Conservation (phyloP, 2,113 vertebrate genomes). For the Crotophaga sulcirostris region DNA sequence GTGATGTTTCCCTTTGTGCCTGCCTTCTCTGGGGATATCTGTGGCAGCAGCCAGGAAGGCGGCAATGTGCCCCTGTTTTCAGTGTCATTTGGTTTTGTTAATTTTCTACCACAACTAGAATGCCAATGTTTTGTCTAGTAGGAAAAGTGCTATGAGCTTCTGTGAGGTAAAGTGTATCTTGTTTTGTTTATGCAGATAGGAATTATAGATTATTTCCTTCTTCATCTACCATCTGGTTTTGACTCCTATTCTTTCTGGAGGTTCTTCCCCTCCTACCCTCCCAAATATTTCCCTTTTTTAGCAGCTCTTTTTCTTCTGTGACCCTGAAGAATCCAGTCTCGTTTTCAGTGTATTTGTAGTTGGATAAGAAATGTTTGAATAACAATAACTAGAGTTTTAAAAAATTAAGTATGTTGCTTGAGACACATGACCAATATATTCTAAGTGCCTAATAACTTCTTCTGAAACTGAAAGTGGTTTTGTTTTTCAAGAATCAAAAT, state of each 20-base stretch:
- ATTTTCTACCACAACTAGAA: slow-evolving; percentile 21
- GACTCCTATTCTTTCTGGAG: background rate
- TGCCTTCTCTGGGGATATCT: background rate
- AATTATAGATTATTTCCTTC: slow-evolving; percentile 14
- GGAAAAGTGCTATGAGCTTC: background rate
- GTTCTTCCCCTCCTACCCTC: background rate
- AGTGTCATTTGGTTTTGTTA: background rate
- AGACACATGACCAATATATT: background rate
- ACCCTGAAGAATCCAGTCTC: background rate
- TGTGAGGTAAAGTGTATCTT: slow-evolving; percentile 25
- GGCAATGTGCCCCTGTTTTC: background rate
- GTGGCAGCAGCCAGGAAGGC: background rate
- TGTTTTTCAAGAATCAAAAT: background rate
- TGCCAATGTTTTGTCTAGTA: slow-evolving; percentile 12
- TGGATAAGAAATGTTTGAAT: background rate
- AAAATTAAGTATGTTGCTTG: background rate
- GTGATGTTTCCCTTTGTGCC: background rate
- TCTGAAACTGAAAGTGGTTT: background rate
- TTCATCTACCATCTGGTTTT: slow-evolving; percentile 27
- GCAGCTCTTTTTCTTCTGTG: background rate
- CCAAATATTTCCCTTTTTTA: background rate
- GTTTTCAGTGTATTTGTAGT: background rate
- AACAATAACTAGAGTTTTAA: background rate
- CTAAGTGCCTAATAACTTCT: background rate
- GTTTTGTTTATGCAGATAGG: slow-evolving; percentile 13